Evolutionary conservation across 2,113 vertebrate species (phyloP).

Genomic region (Tetrax tetrax): DNA sequence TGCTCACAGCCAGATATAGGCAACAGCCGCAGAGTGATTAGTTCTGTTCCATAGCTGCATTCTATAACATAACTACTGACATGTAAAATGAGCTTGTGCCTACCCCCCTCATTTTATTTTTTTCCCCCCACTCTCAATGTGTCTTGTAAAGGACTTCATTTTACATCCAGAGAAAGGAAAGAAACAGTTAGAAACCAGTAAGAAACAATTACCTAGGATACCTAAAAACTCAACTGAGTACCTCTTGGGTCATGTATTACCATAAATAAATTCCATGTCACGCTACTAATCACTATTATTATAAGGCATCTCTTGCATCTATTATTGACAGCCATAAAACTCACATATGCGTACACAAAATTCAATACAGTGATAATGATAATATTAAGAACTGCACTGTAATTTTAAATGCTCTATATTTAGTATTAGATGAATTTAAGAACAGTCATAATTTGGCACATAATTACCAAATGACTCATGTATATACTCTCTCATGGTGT

Average conservation of each 20-base stretch:
- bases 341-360: background rate
- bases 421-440: conserved; percentile 27
- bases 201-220: background rate
- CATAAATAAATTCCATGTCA: conserved; percentile 1
- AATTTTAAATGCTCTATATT: conserved; percentile 41
- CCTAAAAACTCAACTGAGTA: background rate
- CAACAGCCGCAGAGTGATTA: background rate
- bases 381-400: conserved; percentile 6
- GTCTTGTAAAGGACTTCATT: background rate
- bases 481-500: background rate
- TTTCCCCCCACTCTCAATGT: background rate
- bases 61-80: background rate
- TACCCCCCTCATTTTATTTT: no score
- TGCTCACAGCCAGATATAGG: background rate
- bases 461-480: conserved; percentile 17
- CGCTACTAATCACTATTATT: background rate
- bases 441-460: conserved; percentile 5
- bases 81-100: background rate
- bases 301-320: background rate
- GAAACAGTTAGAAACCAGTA: background rate
- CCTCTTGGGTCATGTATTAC: background rate
- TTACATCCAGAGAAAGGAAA: background rate
- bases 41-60: background rate
- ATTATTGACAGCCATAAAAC: conserved; percentile 21
- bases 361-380: background rate